Percentiles rank a stretch among this genome's conserved stretches.
phyloP scores from a whole-genome alignment of 2,888 invertebrate genomes.

The Acleris literana region DNA sequence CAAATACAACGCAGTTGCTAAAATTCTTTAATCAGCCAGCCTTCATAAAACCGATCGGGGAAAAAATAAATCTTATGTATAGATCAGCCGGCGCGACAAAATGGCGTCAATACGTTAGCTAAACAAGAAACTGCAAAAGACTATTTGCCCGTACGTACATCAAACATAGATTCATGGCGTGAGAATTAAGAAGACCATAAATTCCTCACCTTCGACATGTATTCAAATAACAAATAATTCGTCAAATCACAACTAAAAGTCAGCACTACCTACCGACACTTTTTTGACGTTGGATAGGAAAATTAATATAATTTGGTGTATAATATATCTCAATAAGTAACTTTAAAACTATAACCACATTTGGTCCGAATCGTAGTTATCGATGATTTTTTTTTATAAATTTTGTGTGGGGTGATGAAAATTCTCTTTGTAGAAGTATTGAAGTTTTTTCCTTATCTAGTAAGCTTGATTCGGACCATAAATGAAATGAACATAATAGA shows the following conservation, averaged over 20 bases:
- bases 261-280: slow-evolving; percentile 35
- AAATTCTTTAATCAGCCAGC: slow-evolving; percentile 49
- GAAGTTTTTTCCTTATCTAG: not conserved
- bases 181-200: slow-evolving; percentile 4
- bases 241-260: slow-evolving; percentile 28
- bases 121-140: slow-evolving; percentile 69
- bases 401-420: not conserved
- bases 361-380: slow-evolving; percentile 26
- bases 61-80: slow-evolving; percentile 68
- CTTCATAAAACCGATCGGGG: slow-evolving; percentile 54
- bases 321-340: slow-evolving; percentile 4
- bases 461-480: slow-evolving; percentile 17
- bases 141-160: slow-evolving; percentile 38
- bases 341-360: slow-evolving; percentile 21
- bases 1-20: slow-evolving; percentile 19
- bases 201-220: slow-evolving; percentile 59
- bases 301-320: slow-evolving; percentile 19
- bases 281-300: slow-evolving; percentile 37
- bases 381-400: not conserved
- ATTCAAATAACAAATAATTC: slow-evolving; percentile 56
- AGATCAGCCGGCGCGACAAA: slow-evolving; percentile 83
- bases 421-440: not conserved
- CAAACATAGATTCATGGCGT: slow-evolving; percentile 24
- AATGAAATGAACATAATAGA: not conserved
- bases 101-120: slow-evolving; percentile 76